Evolutionary conservation across 2,888 invertebrate genomes (phyloP).

Genomic region (Andrena flavipes): DNA sequence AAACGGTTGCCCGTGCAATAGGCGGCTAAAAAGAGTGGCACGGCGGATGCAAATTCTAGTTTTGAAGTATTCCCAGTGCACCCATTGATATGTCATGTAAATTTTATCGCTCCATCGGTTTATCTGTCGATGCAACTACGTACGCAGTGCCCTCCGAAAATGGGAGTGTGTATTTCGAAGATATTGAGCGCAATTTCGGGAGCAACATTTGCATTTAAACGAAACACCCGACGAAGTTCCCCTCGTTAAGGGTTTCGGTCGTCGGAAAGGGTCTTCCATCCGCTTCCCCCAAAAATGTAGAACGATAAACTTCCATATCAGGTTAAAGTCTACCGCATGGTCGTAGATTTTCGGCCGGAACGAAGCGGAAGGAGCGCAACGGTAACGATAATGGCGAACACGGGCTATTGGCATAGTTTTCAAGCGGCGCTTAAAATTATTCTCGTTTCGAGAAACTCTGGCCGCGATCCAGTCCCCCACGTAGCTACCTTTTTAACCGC

Average conservation of each 20-base stretch:
- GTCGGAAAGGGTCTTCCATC: slow-evolving; percentile 13
- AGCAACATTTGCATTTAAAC: background rate
- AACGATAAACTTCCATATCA: slow-evolving; percentile 56
- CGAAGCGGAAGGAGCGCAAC: slow-evolving; percentile 62
- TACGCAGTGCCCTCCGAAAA: too few species aligned
- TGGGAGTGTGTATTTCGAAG: too few species aligned
- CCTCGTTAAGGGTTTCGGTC: slow-evolving; percentile 26
- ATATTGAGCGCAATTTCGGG: too few species aligned
- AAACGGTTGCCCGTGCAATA: too few species aligned
- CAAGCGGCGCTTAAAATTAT: slow-evolving; percentile 70
- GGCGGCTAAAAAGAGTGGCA: background rate
- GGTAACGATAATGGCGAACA: slow-evolving; percentile 72
- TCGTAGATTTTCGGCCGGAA: slow-evolving; percentile 45
- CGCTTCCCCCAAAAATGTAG: slow-evolving; percentile 22
- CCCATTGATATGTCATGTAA: too few species aligned
- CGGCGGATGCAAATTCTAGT: background rate
- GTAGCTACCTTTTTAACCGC: slow-evolving; percentile 16
- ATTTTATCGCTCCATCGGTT: too few species aligned
- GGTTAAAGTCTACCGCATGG: slow-evolving; percentile 28
- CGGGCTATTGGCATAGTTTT: slow-evolving; percentile 72
- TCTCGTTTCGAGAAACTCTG: slow-evolving; percentile 60
- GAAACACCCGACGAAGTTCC: slow-evolving; percentile 9
- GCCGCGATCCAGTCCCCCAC: slow-evolving; percentile 55
- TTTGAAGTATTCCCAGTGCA: background rate
- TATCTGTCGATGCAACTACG: too few species aligned